Conservation (phyloP, 2,113 vertebrate species). For the Rousettus leschenaultii region DNA sequence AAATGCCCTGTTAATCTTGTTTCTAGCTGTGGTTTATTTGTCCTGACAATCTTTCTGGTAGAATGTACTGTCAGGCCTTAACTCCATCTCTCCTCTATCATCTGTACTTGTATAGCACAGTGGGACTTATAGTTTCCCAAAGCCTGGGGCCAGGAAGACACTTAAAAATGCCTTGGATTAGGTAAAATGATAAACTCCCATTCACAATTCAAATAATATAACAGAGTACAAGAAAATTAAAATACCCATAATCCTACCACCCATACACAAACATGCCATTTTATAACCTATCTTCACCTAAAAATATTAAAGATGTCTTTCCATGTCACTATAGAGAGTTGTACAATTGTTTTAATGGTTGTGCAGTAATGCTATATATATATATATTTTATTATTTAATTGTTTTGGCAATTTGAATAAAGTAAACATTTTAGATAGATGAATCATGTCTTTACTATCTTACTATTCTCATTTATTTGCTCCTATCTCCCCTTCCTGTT, state of each 20-base stretch:
- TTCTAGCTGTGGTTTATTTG: not conserved
- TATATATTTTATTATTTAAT: not conserved
- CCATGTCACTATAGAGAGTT: not conserved
- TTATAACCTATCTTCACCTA: not conserved
- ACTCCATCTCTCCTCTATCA: not conserved
- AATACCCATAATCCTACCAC: not conserved
- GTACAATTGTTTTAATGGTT: not conserved
- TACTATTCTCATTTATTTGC: not conserved
- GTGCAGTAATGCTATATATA: not conserved
- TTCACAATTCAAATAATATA: not conserved
- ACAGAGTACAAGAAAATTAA: not conserved
- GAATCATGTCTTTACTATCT: not conserved
- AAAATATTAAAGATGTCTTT: not conserved
- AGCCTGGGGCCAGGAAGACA: not conserved
- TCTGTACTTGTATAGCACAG: not conserved
- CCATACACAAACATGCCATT: not conserved
- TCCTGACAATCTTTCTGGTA: not conserved
- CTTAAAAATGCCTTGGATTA: not conserved
- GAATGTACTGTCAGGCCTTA: not conserved
- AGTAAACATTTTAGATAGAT: not conserved
- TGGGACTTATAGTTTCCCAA: not conserved
- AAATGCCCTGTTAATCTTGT: not conserved
- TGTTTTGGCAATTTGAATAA: not conserved
- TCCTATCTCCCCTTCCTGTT: not conserved
- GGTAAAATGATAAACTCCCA: not conserved